Conservation (phyloP, 2,113 vertebrate species). For the Oncorhynchus tshawytscha region DNA sequence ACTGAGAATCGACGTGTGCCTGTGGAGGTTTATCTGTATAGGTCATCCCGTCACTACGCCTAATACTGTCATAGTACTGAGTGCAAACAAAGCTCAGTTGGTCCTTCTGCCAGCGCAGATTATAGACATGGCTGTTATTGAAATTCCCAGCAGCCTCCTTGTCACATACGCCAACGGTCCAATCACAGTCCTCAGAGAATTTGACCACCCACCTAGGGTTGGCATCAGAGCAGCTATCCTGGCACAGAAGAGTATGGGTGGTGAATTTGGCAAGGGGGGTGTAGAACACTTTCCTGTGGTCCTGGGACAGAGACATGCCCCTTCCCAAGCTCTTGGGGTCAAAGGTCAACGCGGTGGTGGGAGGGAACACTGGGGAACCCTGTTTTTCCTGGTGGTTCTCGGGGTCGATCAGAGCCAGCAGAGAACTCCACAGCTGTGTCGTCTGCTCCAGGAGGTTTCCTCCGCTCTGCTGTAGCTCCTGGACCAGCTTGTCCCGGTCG, state of each 20-base stretch:
- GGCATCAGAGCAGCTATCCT: not conserved
- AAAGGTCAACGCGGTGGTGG: constrained; percentile 35
- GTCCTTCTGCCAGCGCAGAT: constrained; percentile 28
- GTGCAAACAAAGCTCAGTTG: constrained; percentile 20
- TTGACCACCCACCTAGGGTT: constrained; percentile 38
- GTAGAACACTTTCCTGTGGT: constrained; percentile 45
- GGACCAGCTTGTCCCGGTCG: constrained; percentile 36
- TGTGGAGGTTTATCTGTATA: fast-evolving
- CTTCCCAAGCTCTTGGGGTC: not conserved
- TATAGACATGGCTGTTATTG: constrained; percentile 10
- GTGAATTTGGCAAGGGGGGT: not conserved
- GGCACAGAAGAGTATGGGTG: constrained; percentile 18
- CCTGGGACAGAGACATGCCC: constrained; percentile 40
- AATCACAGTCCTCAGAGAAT: constrained; percentile 30
- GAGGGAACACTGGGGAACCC: not conserved
- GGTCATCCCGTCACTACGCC: not conserved
- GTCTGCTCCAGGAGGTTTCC: constrained; percentile 32
- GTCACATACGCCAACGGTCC: constrained; percentile 52
- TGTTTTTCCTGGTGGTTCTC: constrained; percentile 32
- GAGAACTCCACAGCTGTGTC: constrained; percentile 20
- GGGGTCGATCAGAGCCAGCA: constrained; percentile 53
- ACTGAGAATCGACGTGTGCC: not conserved
- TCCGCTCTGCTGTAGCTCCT: constrained; percentile 33
- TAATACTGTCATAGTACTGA: not conserved
- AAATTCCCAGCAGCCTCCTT: not conserved